A percentile compares a stretch with the other conserved stretches of the same genome.
Evolutionary conservation across 1,140 invertebrate species (phyloP).

Genomic region (Drosophila cardini): DNA sequence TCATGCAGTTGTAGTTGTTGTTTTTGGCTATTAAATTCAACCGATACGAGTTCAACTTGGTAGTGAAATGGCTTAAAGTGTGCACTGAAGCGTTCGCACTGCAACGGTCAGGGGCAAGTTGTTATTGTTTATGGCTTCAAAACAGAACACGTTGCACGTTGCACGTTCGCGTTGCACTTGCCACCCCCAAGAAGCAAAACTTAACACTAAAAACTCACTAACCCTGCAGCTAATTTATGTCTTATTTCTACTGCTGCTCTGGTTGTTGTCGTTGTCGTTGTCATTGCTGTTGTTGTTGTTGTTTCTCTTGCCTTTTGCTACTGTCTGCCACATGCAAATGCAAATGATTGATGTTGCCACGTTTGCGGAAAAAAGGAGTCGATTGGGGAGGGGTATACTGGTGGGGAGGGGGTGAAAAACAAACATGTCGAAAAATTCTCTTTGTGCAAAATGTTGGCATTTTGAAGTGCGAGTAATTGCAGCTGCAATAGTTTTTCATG

Average conservation of each 20-base stretch:
- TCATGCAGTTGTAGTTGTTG: constrained; percentile 18
- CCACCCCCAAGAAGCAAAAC: constrained; percentile 44
- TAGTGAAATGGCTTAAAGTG: constrained; percentile 32
- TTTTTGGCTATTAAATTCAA: constrained; percentile 53
- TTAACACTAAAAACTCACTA: constrained; percentile 63
- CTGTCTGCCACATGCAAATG: constrained; percentile 73
- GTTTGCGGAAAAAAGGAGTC: constrained; percentile 6
- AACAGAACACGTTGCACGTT: constrained; percentile 10
- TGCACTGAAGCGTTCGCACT: constrained; percentile 21
- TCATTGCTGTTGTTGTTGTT: constrained; percentile 9
- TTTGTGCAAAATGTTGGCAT: constrained; percentile 79
- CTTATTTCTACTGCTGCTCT: constrained; percentile 50
- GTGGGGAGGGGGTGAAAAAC: constrained; percentile 27
- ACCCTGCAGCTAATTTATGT: constrained; percentile 72
- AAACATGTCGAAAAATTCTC: constrained; percentile 67
- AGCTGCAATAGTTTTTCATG: constrained; percentile 82
- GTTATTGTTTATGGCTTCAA: constrained; percentile 36
- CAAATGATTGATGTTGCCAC: constrained; percentile 77
- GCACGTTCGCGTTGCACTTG: constrained; percentile 23
- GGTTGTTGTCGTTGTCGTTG: constrained; percentile 20
- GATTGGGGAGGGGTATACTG: too few relatives aligned
- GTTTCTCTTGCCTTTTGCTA: constrained; percentile 43
- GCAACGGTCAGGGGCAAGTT: constrained; percentile 20
- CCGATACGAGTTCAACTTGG: constrained; percentile 2
- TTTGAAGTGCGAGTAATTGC: constrained; percentile 82